Base-by-base conservation (phyloP, 2,797 vertebrate genomes). In the Clarias fuscus region DNA sequence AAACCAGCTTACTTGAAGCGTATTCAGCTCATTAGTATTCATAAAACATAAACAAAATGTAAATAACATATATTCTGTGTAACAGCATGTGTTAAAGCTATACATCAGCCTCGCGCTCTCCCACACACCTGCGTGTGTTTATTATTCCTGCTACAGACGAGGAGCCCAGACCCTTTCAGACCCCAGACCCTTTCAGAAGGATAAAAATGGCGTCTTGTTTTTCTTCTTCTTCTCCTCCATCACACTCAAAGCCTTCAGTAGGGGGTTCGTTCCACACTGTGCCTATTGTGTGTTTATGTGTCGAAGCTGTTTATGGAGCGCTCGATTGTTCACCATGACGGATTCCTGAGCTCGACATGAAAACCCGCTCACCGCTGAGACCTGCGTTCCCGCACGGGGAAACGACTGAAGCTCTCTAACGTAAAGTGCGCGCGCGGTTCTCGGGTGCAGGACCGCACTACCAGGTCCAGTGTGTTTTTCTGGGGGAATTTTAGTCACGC, bases 51-150 rank as follows among this genome's bases (percentile, higher is more conserved):
- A 43, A 43, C 43, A 43, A 10, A 48, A 48, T 48, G 43, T 48
- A 48, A 48, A 48, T 48, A 48, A 48, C 7, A 48, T 48, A 8
- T 48, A 48, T 48, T 48, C 1, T 48, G 8, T 48, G 7, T 48
- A 48, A 48, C 43, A 48, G 43, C 43, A 48, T 48, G 43, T 48
- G 43, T 48, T 48, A 10, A 48, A 48, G 43, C 8, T 48, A 48
- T 48, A 48, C 43, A 48, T 48, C 43, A 48, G 43, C 43, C 43
- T 48, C 8, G 43, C 43, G 10, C 43, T 43, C 37, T 72, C 37
- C 70, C 22, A 30, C 92, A 93, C 96, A 97, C 96, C 97, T 97
- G 96, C 94, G 95, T 94, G 89, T 88, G 94, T 94, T 95, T 95
- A 94, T 96, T 95, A 94, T 92, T 93, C 90, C 90, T 77, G 89